phyloP scores from a whole-genome alignment of 2,797 vertebrate genomes.

The Alosa sapidissima region DNA sequence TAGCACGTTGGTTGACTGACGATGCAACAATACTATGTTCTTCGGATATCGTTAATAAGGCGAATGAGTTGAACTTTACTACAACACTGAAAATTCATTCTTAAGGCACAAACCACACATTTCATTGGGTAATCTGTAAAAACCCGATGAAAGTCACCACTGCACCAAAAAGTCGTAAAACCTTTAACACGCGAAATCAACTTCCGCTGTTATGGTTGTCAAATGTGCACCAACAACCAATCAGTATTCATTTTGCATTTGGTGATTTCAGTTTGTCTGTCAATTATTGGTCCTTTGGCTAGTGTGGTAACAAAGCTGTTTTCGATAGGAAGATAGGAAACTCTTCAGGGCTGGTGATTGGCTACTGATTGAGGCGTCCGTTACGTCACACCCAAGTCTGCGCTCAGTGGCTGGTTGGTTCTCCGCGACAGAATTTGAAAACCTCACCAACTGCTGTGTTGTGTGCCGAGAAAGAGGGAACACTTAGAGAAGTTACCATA shows the following conservation, averaged over 20 bases:
- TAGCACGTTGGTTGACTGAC: not conserved
- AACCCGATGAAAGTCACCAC: not conserved
- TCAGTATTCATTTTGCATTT: not conserved
- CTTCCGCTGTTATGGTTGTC: constrained; percentile 9
- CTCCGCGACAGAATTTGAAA: constrained; percentile 44
- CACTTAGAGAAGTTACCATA: not conserved
- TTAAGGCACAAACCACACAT: not conserved
- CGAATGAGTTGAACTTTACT: not conserved
- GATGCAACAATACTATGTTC: not conserved
- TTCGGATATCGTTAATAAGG: not conserved
- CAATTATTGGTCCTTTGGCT: not conserved
- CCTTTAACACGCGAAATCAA: not conserved
- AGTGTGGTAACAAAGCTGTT: not conserved
- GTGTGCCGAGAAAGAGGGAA: not conserved
- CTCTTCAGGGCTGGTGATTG: not conserved
- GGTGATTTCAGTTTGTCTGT: not conserved
- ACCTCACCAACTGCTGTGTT: not conserved
- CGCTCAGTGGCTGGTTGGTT: constrained; percentile 38
- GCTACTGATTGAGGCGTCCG: not conserved
- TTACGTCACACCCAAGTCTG: not conserved
- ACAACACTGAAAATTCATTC: not conserved
- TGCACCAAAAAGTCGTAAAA: not conserved
- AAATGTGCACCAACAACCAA: not conserved
- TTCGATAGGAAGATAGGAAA: not conserved
- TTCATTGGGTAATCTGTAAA: not conserved